phyloP scores from a whole-genome alignment of 2,113 vertebrate species.

The Pedetes capensis region DNA sequence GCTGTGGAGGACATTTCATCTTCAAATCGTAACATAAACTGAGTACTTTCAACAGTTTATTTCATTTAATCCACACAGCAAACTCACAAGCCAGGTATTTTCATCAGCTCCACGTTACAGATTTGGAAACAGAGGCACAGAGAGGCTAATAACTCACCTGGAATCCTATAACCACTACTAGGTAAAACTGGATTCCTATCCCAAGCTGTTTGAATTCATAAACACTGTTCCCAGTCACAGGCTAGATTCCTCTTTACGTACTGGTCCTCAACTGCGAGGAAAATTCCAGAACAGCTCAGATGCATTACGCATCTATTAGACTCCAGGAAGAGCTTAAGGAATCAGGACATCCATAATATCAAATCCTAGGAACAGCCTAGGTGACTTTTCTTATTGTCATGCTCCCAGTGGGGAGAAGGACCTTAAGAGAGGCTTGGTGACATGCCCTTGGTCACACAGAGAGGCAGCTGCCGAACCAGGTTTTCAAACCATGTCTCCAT shows the following conservation, averaged over 20 bases:
- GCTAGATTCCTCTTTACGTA: neutral
- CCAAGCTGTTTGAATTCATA: neutral
- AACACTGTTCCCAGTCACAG: rapidly evolving
- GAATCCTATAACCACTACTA: neutral
- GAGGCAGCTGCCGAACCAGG: neutral
- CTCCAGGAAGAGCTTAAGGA: too few relatives aligned
- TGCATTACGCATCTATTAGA: neutral
- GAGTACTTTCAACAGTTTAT: neutral
- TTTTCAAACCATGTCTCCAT: neutral
- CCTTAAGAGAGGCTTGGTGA: neutral
- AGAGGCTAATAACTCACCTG: neutral
- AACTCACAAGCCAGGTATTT: neutral
- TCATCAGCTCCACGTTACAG: neutral
- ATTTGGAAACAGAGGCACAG: neutral
- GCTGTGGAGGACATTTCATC: neutral
- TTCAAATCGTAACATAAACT: neutral
- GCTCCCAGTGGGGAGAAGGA: neutral
- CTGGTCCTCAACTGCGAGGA: neutral
- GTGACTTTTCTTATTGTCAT: neutral
- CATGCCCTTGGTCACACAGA: neutral
- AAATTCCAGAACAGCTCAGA: neutral
- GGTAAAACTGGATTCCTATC: neutral
- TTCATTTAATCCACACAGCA: neutral
- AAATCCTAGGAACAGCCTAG: neutral
- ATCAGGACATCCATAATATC: rapidly evolving